Evolutionary conservation across 2,888 invertebrate species (phyloP).

Genomic region (Drosophila atripex): DNA sequence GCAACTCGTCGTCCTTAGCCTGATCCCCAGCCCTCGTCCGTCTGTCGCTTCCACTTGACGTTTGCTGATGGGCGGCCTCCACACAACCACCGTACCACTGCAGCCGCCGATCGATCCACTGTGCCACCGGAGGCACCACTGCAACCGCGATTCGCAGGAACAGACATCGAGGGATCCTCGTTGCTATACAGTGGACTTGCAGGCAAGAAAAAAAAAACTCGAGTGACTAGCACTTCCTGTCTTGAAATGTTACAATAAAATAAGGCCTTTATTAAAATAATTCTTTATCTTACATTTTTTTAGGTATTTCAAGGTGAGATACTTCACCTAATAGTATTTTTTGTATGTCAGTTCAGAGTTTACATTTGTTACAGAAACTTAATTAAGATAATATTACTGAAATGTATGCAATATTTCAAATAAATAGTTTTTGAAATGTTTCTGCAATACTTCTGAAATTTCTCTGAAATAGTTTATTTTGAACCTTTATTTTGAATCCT

Average conservation of each 20-base stretch:
- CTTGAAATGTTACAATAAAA: background rate
- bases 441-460: too few species aligned
- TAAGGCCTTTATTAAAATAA: slow-evolving; percentile 1
- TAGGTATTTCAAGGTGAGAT: background rate
- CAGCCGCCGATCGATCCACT: slow-evolving; percentile 7
- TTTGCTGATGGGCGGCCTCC: slow-evolving; percentile 45
- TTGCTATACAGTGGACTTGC: slow-evolving; percentile 27
- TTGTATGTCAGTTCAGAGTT: too few species aligned
- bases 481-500: too few species aligned
- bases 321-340: background rate
- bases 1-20: slow-evolving; percentile 31
- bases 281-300: background rate
- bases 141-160: slow-evolving; percentile 41
- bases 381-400: too few species aligned
- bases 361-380: too few species aligned
- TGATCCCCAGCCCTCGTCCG: slow-evolving; percentile 33
- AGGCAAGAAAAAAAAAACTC: background rate
- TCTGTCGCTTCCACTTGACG: slow-evolving; percentile 40
- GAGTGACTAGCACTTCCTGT: background rate
- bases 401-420: too few species aligned
- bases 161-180: slow-evolving; percentile 46
- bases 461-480: too few species aligned
- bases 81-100: slow-evolving; percentile 32
- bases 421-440: too few species aligned
- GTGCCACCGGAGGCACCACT: slow-evolving; percentile 13